Evolutionary conservation across 2,797 vertebrate genomes (phyloP), one percentile per base, ranked within the genome.

Genomic region (Ara ararauna): DNA sequence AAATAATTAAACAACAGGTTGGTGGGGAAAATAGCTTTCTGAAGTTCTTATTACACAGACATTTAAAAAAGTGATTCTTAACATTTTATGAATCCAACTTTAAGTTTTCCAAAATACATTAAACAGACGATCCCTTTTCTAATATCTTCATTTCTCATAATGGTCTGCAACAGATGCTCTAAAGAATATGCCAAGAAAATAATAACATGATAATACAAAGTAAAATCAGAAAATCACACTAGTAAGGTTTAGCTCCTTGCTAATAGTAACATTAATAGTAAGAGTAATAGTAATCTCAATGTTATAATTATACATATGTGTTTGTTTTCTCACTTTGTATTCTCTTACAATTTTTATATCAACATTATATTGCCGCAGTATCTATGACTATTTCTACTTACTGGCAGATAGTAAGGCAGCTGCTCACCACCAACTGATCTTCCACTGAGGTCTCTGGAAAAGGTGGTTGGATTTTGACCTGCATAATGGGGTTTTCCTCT

Each of bases 401-500:
- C 3, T 27, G n/a, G 18, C 26, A 74, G 11, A 71, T 10, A 75
- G 6, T 27, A 78, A 45, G 22, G 30, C 30, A 81, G 2, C 23
- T 75, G 9, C 53, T 76, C 21, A 42, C 11, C 11, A 47, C 5
- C 26, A 83, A 6, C 4, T 38, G 4, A 29, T 64, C 48, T 89
- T 36, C 3, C 50, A 12, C 9, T n/a, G 60, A 62, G 4, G 17
- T 50, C 11, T 2, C 20, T 30, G 17, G 26, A 20, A 5, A 85
- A 65, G 32, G 29, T 34, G 4, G 23, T 36, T 32, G 21, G 26
- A 56, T 73, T 87, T 68, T 73, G 20, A 56, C 7, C 10, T 24
- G 5, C 3, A 9, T n/a, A 36, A 24, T 0, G 0, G 11, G 5
- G 2, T 82, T 82, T 79, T 72, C 12, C 53, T 75, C 29, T 84